Evolutionary conservation across 2,888 invertebrate genomes (phyloP), one percentile per base, ranked within the genome.

Genomic region (Tortrix viridana): DNA sequence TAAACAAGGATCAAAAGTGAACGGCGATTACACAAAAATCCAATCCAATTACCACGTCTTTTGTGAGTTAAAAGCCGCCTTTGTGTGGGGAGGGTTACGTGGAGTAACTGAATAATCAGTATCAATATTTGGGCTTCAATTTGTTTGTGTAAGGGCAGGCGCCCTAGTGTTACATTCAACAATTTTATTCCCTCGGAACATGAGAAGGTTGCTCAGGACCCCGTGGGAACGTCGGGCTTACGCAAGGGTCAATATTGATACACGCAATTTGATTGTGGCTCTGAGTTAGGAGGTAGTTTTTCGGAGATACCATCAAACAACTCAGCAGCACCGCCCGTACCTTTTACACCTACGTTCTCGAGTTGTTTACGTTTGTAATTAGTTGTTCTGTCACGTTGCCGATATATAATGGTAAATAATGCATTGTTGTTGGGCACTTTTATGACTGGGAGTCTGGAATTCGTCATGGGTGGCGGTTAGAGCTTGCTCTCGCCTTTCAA

Each of bases 401-500:
- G 88, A 89, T 89, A 87, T 84, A 88, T 89, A 87, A 90, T 91
- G 86, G 89, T 91, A 90, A 88, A 91, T 92, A 90, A 90, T 89
- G 88, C 84, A 87, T 89, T 88, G 90, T 91, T 87, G 89, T 85
- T 85, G 86, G 81, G 84, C 85, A 86, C 76, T 90, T 90, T 90
- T 89, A 90, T 86, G 87, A 81, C 84, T 80, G 76, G 74, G 70
- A 76, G 81, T 75, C 77, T 77, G 82, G 82, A 74, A 82, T 86
- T 85, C 89, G 78, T 80, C 90, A 88, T 90, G 90, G 91, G 91
- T 90, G 91, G 91, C 80, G 80, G 59, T 58, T 52, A 44, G 38
- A 26, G 53, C 47, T 57, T 16, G 23, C 54, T 55, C 44, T 55
- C 26, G 26, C 44, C 57, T 47, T 57, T 62, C 62, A 53, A 48